These are phyloP conservation scores for Anguilla obscura DNA, from an alignment of 2,797 vertebrate species.

Conservation along the genomic window DNA sequence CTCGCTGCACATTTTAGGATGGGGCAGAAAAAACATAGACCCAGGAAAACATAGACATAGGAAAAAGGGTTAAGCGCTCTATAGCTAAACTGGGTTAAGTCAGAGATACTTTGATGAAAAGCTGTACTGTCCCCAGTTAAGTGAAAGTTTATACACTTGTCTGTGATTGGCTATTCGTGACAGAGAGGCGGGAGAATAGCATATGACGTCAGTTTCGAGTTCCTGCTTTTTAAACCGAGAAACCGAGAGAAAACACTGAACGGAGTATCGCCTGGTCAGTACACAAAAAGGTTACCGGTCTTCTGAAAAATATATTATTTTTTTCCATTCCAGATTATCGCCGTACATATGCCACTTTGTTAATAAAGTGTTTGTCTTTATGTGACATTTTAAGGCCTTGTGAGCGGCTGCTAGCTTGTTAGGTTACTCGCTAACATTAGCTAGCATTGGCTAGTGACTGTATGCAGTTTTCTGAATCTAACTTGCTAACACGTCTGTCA, in stretches of 20 bases:
- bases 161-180: conserved; percentile 2
- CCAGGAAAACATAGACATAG: too few species aligned
- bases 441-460: neutral
- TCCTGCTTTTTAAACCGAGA: conserved; percentile 27
- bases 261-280: neutral
- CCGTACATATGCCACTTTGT: neutral
- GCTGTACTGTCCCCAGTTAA: neutral
- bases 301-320: neutral
- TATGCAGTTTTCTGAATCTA: neutral
- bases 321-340: neutral
- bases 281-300: conserved; percentile 16
- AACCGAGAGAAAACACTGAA: neutral
- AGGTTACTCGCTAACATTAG: neutral
- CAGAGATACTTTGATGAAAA: too few species aligned
- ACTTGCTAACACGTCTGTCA: neutral
- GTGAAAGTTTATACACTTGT: neutral
- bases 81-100: too few species aligned
- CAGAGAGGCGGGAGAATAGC: conserved; percentile 27
- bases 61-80: too few species aligned
- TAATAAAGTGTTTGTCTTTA: neutral
- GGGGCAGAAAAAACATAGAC: too few species aligned
- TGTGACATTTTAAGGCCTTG: conserved; percentile 17
- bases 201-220: neutral
- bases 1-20: too few species aligned
- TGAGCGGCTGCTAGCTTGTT: neutral